Conservation (phyloP, 1,140 invertebrate species). For the Bombus fervidus region DNA sequence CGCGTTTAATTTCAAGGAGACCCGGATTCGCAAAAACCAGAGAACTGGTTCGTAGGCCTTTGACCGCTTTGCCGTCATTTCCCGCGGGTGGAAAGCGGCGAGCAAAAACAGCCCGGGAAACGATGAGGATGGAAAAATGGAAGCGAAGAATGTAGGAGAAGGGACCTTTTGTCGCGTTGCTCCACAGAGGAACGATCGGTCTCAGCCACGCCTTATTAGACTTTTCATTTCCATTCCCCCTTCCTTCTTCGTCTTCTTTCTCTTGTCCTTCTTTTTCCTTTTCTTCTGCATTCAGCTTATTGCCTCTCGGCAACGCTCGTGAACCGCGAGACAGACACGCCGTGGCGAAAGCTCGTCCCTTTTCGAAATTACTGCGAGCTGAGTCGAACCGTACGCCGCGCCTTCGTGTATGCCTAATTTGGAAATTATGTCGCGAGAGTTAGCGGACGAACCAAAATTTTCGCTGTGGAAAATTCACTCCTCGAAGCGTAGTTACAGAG, state of each 20-base stretch:
- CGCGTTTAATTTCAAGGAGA: constrained; percentile 6
- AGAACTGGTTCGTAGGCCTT: constrained; percentile 2
- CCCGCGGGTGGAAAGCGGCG: neutral
- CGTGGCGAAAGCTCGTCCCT: neutral
- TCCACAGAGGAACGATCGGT: constrained; percentile 1
- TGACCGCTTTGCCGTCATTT: constrained; percentile 6
- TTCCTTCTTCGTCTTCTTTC: too few species aligned
- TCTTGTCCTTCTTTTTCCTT: neutral
- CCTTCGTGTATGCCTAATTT: neutral
- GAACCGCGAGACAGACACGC: neutral
- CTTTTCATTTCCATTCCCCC: constrained; percentile 7
- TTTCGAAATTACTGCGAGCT: neutral
- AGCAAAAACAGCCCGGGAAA: neutral
- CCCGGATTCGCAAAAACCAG: neutral
- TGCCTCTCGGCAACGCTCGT: neutral
- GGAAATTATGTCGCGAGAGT: neutral
- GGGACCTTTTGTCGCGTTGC: neutral
- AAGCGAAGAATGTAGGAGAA: neutral
- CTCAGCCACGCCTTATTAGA: constrained; percentile 37
- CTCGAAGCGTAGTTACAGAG: neutral
- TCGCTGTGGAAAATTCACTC: too few species aligned
- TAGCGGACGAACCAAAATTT: too few species aligned
- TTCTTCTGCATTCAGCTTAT: neutral
- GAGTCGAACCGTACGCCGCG: neutral
- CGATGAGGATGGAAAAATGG: neutral